Evolutionary conservation across 2,797 vertebrate species (phyloP), one percentile per base, ranked within the genome.

Genomic region (Vireo griseus): DNA sequence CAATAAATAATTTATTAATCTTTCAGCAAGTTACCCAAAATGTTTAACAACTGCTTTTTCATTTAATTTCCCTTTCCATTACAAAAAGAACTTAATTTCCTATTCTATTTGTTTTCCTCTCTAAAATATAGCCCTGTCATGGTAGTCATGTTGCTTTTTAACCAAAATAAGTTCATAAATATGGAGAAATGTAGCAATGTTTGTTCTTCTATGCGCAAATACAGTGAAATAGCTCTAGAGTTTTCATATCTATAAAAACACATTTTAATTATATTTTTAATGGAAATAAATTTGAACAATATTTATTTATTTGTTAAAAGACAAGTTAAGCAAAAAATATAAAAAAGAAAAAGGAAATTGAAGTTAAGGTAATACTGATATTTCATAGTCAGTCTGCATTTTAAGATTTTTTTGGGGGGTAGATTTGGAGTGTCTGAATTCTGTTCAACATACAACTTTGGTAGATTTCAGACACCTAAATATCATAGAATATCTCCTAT

Each of bases 51-150:
- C 87, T 84, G 47, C 54, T 90, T 97, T 96, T 96, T 95, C 62
- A 87, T 94, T 93, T 90, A 94, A 47, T 74, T 91, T 95, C 75
- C 63, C 45, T n/a, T 94, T 96, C 94, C 95, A 97, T 74, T 94
- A 77, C 80, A 91, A 88, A 68, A 73, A 90, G 75, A 90, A 79
- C 35, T 35, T 35, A 35, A 35, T 95, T 96, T 97, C 92, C 68
- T 86, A 84, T 85, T 96, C 86, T 40, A 92, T 97, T 97, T 97
- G 87, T 94, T 93, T 50, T 67, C 9, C 18, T 88, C 16, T 72
- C 57, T 90, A 66, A 91, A 94, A 94, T 86, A 91, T 31, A 76
- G 28, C 21, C 33, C 33, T 92, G 68, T 86, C 73, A 66, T 69
- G 39, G 20, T 88, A 94, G 57, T 71, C 59, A 58, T 78, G 58